phyloP scores from a whole-genome alignment of 2,888 invertebrate genomes.

The Masnerella sp. region DNA sequence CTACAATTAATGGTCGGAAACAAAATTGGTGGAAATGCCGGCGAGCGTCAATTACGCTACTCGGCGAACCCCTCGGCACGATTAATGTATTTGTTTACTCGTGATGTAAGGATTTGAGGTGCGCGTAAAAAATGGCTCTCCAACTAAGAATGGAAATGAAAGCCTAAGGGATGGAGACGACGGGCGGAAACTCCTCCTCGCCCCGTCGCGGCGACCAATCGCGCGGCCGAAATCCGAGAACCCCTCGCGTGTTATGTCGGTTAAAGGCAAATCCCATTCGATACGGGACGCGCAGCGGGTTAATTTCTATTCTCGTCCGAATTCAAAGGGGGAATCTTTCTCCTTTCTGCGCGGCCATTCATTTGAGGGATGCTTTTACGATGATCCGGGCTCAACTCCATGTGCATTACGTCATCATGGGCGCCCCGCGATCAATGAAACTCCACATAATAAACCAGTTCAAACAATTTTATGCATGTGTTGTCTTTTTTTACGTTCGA shows the following conservation, averaged over 20 bases:
- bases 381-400: constrained; percentile 52
- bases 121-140: constrained; percentile 55
- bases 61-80: constrained; percentile 9
- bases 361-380: constrained; percentile 54
- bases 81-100: constrained; percentile 47
- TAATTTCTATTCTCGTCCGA: constrained; percentile 52
- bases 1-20: no score
- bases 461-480: constrained; percentile 23
- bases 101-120: constrained; percentile 31
- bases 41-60: constrained; percentile 11
- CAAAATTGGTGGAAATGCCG: neutral
- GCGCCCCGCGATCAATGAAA: constrained; percentile 54
- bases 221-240: constrained; percentile 47
- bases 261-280: constrained; percentile 59
- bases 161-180: constrained; percentile 53
- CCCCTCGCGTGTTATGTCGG: constrained; percentile 54
- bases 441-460: constrained; percentile 38
- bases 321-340: constrained; percentile 45
- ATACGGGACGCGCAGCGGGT: constrained; percentile 48
- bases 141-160: constrained; percentile 58
- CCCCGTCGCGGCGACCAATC: constrained; percentile 47
- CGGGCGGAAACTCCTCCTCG: constrained; percentile 54
- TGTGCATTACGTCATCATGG: constrained; percentile 50
- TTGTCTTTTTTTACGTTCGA: constrained; percentile 19
- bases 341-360: constrained; percentile 47